Conservation (phyloP, 2,797 vertebrate species). For the Cuculus canorus region DNA sequence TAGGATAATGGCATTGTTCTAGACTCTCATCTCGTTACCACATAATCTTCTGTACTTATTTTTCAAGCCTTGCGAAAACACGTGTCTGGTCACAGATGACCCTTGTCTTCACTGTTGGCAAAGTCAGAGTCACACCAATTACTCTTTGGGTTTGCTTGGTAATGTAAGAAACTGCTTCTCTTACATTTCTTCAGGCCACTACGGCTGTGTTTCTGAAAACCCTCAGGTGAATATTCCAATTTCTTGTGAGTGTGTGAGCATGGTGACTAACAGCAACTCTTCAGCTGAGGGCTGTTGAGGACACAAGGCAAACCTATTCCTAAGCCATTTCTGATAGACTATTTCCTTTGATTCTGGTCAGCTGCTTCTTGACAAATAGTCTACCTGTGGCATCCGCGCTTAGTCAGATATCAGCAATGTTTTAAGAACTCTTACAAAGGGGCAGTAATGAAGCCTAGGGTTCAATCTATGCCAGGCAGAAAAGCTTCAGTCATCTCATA, state of each 20-base stretch:
- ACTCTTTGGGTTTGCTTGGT: neutral
- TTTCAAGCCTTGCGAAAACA: neutral
- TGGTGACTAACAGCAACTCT: neutral
- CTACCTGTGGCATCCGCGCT: neutral
- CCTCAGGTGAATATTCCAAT: neutral
- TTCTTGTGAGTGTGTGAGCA: neutral
- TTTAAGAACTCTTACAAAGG: neutral
- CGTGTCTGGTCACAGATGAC: fast-evolving
- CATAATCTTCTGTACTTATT: neutral
- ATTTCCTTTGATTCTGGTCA: neutral
- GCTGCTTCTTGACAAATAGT: neutral
- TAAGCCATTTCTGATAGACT: neutral
- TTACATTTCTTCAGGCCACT: neutral
- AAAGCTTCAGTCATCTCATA: neutral
- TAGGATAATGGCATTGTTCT: neutral
- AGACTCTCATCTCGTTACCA: neutral
- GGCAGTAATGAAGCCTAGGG: neutral
- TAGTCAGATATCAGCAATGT: too few relatives aligned
- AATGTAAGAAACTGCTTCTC: neutral
- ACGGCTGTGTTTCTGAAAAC: neutral
- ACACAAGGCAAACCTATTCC: neutral
- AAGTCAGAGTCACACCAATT: neutral
- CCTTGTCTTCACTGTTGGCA: neutral
- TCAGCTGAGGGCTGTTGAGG: neutral
- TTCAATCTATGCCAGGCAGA: neutral